These are phyloP conservation scores for Saxidomus purpurata DNA, from an alignment of 1,140 invertebrate species.

Conservation along the genomic window DNA sequence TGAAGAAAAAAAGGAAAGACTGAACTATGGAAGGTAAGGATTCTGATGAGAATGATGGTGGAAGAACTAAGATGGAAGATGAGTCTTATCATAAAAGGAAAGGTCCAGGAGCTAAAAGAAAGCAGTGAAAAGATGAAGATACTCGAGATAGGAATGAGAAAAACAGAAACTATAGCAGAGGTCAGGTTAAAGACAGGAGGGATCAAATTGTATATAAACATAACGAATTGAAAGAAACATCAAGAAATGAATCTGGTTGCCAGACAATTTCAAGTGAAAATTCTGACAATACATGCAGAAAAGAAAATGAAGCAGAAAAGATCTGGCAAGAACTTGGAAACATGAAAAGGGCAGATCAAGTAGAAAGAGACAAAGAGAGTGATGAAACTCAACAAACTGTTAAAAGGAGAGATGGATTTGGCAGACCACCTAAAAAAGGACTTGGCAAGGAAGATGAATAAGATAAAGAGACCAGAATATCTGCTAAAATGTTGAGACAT, in stretches of 20 bases:
- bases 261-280: too few species aligned
- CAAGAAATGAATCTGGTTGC: too few species aligned
- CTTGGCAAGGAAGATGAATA: not conserved
- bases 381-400: not conserved
- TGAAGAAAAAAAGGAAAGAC: not conserved
- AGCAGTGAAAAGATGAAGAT: not conserved
- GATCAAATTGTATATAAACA: not conserved
- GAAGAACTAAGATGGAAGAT: not conserved
- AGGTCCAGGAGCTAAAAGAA: not conserved
- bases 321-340: not conserved
- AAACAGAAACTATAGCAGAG: not conserved
- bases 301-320: too few species aligned
- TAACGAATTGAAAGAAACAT: not conserved
- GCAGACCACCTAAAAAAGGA: not conserved
- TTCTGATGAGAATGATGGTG: not conserved
- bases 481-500: not conserved
- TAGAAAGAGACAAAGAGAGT: not conserved
- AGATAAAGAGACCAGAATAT: not conserved
- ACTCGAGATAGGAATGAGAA: not conserved
- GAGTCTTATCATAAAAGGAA: not conserved
- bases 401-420: not conserved
- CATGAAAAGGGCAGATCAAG: not conserved
- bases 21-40: not conserved
- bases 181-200: not conserved
- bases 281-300: too few species aligned